Evolutionary conservation across 2,113 vertebrate species (phyloP).

Genomic region (Tachysurus fulvidraco): DNA sequence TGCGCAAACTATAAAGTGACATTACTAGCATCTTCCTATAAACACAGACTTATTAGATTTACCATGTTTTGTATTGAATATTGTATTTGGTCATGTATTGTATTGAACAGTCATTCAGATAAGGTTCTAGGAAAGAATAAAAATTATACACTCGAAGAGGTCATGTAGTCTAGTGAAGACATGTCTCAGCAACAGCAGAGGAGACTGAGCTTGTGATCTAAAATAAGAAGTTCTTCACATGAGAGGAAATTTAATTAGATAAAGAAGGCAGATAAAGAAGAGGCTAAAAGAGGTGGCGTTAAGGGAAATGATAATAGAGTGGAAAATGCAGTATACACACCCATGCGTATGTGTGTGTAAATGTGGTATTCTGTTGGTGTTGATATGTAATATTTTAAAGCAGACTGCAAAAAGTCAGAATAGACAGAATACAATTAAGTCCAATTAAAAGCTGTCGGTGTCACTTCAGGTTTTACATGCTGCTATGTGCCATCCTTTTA

Average conservation of each 20-base stretch:
- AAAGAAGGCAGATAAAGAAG: conserved; percentile 9
- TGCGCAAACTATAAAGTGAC: background rate
- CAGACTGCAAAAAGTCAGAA: too few relatives aligned
- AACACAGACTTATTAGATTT: background rate
- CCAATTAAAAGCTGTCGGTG: too few relatives aligned
- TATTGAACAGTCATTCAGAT: background rate
- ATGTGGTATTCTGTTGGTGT: background rate
- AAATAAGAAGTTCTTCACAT: background rate
- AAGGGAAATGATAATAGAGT: background rate
- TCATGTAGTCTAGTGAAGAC: background rate
- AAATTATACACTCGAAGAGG: background rate
- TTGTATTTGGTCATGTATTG: background rate
- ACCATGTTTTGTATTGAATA: background rate
- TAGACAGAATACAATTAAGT: background rate
- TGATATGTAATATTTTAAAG: too few relatives aligned
- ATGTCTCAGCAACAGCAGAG: background rate
- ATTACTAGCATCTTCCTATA: background rate
- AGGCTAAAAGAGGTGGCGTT: background rate
- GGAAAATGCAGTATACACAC: background rate
- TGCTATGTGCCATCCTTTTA: too few relatives aligned
- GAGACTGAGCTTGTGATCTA: background rate
- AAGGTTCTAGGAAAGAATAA: background rate
- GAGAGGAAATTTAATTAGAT: conserved; percentile 20
- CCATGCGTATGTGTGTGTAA: background rate
- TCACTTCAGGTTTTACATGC: too few relatives aligned